A percentile compares a stretch with the other conserved stretches of the same genome.
phyloP scores from a whole-genome alignment of 2,888 invertebrate genomes.

The Aphidius colemani region DNA sequence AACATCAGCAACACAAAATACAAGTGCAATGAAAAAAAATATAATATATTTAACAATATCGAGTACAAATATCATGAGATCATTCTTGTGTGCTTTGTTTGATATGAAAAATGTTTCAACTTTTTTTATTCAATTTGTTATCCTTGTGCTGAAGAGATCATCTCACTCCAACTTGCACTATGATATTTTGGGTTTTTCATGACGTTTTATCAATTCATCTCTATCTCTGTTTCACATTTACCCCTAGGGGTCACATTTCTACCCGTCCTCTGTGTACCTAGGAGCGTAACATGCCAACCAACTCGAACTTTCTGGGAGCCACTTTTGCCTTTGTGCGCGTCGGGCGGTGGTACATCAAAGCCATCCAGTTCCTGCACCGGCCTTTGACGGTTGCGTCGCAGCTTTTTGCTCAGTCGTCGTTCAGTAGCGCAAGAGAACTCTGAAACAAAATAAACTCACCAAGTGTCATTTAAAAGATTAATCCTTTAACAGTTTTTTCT shows the following conservation, averaged over 20 bases:
- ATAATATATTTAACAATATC: too few species aligned
- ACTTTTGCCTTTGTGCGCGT: conserved; percentile 58
- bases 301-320: conserved; percentile 47
- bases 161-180: too few species aligned
- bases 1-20: too few species aligned
- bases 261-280: conserved; percentile 35
- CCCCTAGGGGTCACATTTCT: conserved; percentile 34
- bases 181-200: too few species aligned
- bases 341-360: conserved; percentile 60
- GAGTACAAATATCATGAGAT: too few species aligned
- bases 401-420: conserved; percentile 58
- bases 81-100: too few species aligned
- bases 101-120: too few species aligned
- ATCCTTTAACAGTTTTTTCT: conserved; percentile 5
- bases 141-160: too few species aligned
- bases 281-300: conserved; percentile 49
- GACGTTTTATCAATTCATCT: conserved; percentile 25
- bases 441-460: conserved; percentile 31
- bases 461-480: conserved; percentile 12
- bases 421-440: conserved; percentile 52
- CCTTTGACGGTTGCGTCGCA: conserved; percentile 59
- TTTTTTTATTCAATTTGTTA: too few species aligned
- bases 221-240: conserved; percentile 33
- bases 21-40: too few species aligned
- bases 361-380: conserved; percentile 57